Evolutionary conservation across 2,797 vertebrate species (phyloP), one percentile per base, ranked within the genome.

Genomic region (Threskiornis aethiopicus): DNA sequence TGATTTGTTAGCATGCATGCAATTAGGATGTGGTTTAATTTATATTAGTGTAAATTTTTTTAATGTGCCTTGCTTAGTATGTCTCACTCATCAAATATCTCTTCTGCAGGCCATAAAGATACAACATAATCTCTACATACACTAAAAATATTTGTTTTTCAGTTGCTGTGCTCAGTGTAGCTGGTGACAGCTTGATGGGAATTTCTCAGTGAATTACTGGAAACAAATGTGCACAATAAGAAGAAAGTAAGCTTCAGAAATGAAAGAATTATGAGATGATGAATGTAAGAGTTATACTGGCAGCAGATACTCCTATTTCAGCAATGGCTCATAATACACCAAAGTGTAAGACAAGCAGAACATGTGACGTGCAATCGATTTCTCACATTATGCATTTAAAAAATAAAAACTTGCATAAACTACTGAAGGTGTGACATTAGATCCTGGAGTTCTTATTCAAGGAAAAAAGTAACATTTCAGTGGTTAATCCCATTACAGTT

Each of bases 91-190:
- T 96, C 89, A 95, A 79, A 55, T 46, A 86, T 49, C 33, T 95
- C 42, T 31, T 90, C 87, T 94, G 61, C 55, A 83, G 65, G 31
- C 73, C 47, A 37, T 87, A 94, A 76, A 94, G 88, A 93, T 75
- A 92, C 89, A 78, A 90, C 67, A 76, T 83, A 92, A 93, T 93
- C 84, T 94, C 79, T 86, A 96, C 96, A 91, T 66, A 78, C 91
- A 83, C 84, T 96, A 92, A 89, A 97, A 95, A 91, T 89, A 89
- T 71, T 83, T 90, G 57, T 24, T 90, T 96, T 95, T 88, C 76
- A 94, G 55, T 79, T 83, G 92, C 76, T 91, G 42, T 93, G 75
- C 81, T 95, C 79, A 71, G 51, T 87, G 90, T 89, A 93, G 96
- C 77, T 97, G 89, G 67, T 91, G 95, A 96, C 75, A 94, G 75